Conservation (phyloP, 2,888 invertebrate genomes). For the Trileptium ribeirensis region DNA sequence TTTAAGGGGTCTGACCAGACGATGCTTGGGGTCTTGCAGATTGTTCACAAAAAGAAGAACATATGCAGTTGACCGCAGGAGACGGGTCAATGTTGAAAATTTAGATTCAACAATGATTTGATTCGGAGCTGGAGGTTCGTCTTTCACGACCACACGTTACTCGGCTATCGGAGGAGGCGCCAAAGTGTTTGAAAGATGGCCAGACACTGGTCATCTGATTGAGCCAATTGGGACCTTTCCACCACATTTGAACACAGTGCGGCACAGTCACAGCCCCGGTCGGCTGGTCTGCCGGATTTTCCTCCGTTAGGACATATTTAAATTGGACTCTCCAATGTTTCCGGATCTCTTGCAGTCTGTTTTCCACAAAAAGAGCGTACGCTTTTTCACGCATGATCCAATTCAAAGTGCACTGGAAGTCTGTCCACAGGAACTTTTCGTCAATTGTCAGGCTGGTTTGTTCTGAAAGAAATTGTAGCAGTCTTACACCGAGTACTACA, state of each 20-base stretch:
- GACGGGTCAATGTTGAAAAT: not conserved
- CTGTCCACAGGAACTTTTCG: constrained; percentile 30
- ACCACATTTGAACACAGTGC: constrained; percentile 38
- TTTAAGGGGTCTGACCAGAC: not conserved
- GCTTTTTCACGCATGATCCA: constrained; percentile 31
- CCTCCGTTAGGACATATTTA: constrained; percentile 36
- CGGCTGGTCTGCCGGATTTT: constrained; percentile 43
- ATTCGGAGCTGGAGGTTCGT: not conserved
- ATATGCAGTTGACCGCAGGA: not conserved
- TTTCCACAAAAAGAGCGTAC: constrained; percentile 36
- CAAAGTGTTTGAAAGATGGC: not conserved
- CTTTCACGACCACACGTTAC: not conserved
- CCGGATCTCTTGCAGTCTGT: constrained; percentile 39
- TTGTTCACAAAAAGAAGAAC: not conserved
- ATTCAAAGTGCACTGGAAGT: constrained; percentile 32
- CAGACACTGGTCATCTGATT: not conserved
- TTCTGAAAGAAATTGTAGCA: constrained; percentile 22
- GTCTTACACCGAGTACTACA: constrained; percentile 27
- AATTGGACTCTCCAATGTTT: constrained; percentile 30
- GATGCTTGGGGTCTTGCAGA: not conserved
- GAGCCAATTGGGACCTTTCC: constrained; percentile 40
- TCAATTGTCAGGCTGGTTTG: constrained; percentile 33
- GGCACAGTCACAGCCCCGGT: constrained; percentile 32
- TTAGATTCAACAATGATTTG: not conserved
- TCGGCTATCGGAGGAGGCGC: not conserved